Percentiles rank a stretch among this genome's conserved stretches.
phyloP scores from a whole-genome alignment of 2,113 vertebrate species.

The Nothobranchius furzeri region DNA sequence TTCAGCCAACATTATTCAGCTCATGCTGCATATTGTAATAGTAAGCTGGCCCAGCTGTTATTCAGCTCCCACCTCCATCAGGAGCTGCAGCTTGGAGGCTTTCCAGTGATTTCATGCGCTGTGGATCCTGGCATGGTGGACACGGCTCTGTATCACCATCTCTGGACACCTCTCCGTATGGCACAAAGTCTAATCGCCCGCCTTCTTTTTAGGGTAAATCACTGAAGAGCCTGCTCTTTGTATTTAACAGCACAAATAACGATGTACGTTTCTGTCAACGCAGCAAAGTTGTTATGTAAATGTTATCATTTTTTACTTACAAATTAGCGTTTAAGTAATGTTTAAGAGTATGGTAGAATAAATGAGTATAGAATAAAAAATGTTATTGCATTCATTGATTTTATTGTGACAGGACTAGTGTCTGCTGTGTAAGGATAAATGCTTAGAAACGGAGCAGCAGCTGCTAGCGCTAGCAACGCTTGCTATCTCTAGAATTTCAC shows the following conservation, averaged over 20 bases:
- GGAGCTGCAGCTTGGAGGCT: conserved; percentile 74
- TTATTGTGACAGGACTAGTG: too few species aligned
- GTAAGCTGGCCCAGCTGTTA: conserved; percentile 90
- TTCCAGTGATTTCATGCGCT: conserved; percentile 83
- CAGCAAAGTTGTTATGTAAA: neutral
- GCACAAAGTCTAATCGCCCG: conserved; percentile 66
- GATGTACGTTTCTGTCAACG: neutral
- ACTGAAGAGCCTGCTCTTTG: neutral
- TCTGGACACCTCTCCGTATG: conserved; percentile 76
- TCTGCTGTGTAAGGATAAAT: too few species aligned
- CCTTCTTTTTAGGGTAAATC: conserved; percentile 85
- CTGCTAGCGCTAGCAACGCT: too few species aligned
- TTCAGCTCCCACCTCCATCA: conserved; percentile 86
- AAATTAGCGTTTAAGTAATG: too few species aligned
- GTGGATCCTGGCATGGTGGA: conserved; percentile 92
- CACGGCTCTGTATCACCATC: conserved; percentile 84
- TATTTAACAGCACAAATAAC: neutral
- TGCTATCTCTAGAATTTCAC: too few species aligned
- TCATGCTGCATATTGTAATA: conserved; percentile 87
- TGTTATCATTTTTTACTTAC: neutral
- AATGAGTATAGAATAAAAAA: too few species aligned
- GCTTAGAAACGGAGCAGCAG: too few species aligned
- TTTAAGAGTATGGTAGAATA: too few species aligned
- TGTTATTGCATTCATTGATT: too few species aligned
- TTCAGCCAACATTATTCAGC: conserved; percentile 82